Conservation (phyloP, 30 jellyfish, hydroid and myxozoan species). For the Euphysa ruthae region DNA sequence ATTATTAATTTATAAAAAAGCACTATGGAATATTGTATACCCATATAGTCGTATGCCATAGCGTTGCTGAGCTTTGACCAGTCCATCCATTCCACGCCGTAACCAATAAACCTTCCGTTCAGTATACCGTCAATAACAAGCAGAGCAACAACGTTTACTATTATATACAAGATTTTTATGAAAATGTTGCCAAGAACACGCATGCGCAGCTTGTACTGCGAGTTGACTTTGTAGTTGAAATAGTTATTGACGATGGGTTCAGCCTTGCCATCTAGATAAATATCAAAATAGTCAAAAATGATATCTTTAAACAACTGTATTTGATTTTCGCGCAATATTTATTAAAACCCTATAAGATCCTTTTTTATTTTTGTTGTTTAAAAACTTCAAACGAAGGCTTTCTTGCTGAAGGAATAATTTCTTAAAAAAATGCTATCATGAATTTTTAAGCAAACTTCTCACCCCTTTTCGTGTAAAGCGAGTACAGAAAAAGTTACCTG, state of each 20-base stretch:
- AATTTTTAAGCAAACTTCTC: no score
- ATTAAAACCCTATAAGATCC: no score
- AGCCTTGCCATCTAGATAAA: background rate
- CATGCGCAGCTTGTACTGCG: background rate
- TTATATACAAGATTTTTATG: constrained; percentile 1
- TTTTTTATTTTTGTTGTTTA: background rate
- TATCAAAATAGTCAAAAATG: no score
- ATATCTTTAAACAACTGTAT: no score
- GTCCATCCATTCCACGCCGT: constrained; percentile 4
- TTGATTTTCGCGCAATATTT: no score
- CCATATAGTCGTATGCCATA: constrained; percentile 26
- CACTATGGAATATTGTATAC: no score
- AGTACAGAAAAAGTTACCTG: no score
- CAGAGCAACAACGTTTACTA: constrained; percentile 15
- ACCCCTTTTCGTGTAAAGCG: no score
- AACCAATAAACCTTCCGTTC: background rate
- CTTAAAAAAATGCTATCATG: no score
- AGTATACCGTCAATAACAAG: background rate
- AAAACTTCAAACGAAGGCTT: no score
- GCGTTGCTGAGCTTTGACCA: constrained; percentile 10
- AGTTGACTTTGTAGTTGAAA: constrained; percentile 10
- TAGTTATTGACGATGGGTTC: constrained; percentile 8
- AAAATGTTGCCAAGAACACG: constrained; percentile 7
- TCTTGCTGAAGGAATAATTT: no score
- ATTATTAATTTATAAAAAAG: no score